These are phyloP conservation scores for Drosophila quadrilineata DNA, from an alignment of 1,140 invertebrate species.

Conservation along the genomic window DNA sequence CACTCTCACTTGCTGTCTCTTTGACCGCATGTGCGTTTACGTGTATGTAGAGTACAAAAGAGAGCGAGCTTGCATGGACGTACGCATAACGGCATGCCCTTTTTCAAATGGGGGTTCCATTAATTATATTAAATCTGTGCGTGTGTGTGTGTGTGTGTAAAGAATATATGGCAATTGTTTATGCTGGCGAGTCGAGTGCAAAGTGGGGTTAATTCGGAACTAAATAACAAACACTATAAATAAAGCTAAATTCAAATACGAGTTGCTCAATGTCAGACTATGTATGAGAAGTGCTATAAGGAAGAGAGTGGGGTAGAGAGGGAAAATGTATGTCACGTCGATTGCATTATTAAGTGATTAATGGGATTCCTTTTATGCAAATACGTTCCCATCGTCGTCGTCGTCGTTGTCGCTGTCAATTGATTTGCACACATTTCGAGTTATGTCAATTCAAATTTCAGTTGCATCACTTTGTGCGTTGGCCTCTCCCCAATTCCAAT, in stretches of 20 bases:
- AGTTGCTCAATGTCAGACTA: too few species aligned
- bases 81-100: slow-evolving; percentile 38
- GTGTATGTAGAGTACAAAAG: slow-evolving; percentile 4
- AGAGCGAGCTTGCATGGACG: slow-evolving; percentile 34
- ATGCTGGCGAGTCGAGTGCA: not conserved
- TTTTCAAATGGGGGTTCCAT: slow-evolving; percentile 13
- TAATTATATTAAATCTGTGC: slow-evolving; percentile 16
- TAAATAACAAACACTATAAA: not conserved
- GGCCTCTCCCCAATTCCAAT: slow-evolving; percentile 3
- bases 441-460: slow-evolving; percentile 39
- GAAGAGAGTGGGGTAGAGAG: not conserved
- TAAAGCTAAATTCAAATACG: not conserved
- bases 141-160: not conserved
- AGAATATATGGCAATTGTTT: not conserved
- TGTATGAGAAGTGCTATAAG: not conserved
- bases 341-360: not conserved
- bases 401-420: slow-evolving; percentile 30
- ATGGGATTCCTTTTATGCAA: slow-evolving; percentile 13
- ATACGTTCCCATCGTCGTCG: slow-evolving; percentile 12
- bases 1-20: slow-evolving; percentile 1
- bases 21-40: not conserved
- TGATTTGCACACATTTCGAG: slow-evolving; percentile 39
- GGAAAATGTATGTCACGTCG: not conserved
- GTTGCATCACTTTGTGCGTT: slow-evolving; percentile 33
- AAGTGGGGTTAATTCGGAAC: not conserved